Conservation (phyloP, 2,888 invertebrate genomes). For the Brassicogethes aeneus region DNA sequence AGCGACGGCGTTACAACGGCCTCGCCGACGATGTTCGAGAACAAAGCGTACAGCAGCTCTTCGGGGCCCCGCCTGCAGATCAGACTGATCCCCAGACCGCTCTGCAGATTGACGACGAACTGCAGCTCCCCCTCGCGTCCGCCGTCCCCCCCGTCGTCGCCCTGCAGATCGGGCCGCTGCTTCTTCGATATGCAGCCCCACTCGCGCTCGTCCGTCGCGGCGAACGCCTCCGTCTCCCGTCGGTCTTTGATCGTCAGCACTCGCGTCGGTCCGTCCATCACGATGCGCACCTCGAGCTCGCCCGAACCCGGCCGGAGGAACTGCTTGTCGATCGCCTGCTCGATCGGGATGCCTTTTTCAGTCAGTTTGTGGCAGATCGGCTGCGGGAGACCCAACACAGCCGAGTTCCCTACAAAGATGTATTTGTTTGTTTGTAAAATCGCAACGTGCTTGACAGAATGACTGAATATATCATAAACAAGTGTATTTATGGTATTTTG, state of each 20-base stretch:
- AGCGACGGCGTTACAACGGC: constrained; percentile 46
- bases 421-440: too few species aligned
- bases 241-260: constrained; percentile 78
- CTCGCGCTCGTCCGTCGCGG: constrained; percentile 45
- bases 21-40: constrained; percentile 56
- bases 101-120: constrained; percentile 52
- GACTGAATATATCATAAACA: too few species aligned
- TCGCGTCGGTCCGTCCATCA: constrained; percentile 89
- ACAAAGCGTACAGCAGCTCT: constrained; percentile 69
- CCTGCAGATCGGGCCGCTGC: constrained; percentile 38
- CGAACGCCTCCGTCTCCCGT: constrained; percentile 46
- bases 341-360: constrained; percentile 54
- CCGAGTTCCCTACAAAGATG: constrained; percentile 54
- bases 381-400: constrained; percentile 56
- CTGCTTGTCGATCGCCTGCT: constrained; percentile 75
- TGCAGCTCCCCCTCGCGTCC: constrained; percentile 44
- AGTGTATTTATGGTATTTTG: too few species aligned
- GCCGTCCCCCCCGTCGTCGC: constrained; percentile 13
- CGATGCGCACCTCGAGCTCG: constrained; percentile 67
- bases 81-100: constrained; percentile 70
- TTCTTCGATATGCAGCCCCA: constrained; percentile 45
- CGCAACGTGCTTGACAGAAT: too few species aligned
- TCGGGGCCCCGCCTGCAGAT: constrained; percentile 67
- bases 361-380: constrained; percentile 44
- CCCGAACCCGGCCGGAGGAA: constrained; percentile 89